Base-by-base conservation (phyloP, 2,797 vertebrate species). In the Podarcis siculus region DNA sequence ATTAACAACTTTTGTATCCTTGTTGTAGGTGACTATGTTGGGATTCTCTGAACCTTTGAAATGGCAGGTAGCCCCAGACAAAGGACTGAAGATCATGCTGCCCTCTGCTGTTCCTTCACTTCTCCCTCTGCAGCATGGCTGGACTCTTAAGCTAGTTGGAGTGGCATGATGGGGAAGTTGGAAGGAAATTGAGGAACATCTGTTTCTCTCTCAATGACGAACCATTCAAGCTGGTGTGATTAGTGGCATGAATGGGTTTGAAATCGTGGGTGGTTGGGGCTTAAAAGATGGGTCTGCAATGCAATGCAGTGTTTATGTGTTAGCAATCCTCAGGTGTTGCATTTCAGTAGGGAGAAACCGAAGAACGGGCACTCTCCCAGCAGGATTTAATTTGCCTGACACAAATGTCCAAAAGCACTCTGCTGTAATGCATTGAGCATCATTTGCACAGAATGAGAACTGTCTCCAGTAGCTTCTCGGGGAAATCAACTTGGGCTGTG, bases 11-110 rank as follows among this genome's bases (percentile, higher is more conserved):
- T 35, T 79, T 78, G 49, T 67, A 89, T 86, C 25, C 39, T 35
- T 30, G 45, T 67, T 86, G 79, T 89, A 99, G 98, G 96, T 98
- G 94, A 97, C 90, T 0, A 94, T 99, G 95, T 21, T 99, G 95
- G 98, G 98, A 0, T 49, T 94, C 77, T 81, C 91, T 0, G 92
- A 90, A 0, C 73, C 94, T 6, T 95, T 99, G 89, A 71, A 96
- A 67, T 99, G 98, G 98, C 92, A 97, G 32, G 49, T 89, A 0
- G 39, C 95, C 21, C 85, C 92, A 0, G 90, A 89, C 2, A 71
- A 86, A 4, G 98, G 98, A 13, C 90, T 99, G 39, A 85, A 94
- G 0, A 3, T 99, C 49, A 89, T 94, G 0, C 92, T 99, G 91
- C 98, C 98, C 1, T 8, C 0, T 4, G 3, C 97, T 61, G 93